Percentiles rank a stretch among this genome's conserved stretches.
Evolutionary conservation across 2,113 vertebrate genomes (phyloP).

Genomic region (Leucoraja erinaceus): DNA sequence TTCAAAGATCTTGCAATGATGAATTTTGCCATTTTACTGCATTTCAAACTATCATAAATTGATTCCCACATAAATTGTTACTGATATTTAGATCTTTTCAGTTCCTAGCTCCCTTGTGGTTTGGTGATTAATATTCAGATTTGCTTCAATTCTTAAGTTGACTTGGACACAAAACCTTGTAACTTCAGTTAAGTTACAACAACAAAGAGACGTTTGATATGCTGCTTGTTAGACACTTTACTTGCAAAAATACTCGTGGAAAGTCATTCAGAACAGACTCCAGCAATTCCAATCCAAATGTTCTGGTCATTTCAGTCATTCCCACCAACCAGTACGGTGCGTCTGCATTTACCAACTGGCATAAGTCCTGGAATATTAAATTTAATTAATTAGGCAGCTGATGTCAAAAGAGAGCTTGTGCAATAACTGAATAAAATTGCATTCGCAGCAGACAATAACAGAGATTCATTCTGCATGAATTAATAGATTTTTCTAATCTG

Average conservation of each 20-base stretch:
- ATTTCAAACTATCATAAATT: background rate
- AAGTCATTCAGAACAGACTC: conserved; percentile 97
- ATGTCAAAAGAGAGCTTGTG: background rate
- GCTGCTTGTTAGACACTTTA: conserved; percentile 46
- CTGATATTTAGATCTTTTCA: background rate
- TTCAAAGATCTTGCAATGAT: background rate
- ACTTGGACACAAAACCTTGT: too few relatives aligned
- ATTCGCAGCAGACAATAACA: background rate
- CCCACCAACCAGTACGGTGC: conserved; percentile 97
- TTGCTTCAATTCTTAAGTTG: background rate
- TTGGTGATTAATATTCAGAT: background rate
- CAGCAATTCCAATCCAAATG: conserved; percentile 90
- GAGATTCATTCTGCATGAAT: background rate
- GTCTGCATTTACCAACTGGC: conserved; percentile 94
- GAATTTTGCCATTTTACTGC: background rate
- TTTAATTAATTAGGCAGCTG: background rate
- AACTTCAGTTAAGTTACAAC: too few relatives aligned
- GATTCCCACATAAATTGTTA: background rate
- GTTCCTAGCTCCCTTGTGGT: background rate
- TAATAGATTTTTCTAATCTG: background rate
- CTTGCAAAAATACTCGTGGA: conserved; percentile 87
- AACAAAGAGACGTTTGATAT: background rate
- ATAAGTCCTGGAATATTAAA: conserved; percentile 72
- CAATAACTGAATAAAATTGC: background rate
- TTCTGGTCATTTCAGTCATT: conserved; percentile 98